A percentile compares a stretch with the other conserved stretches of the same genome.
Conservation (phyloP, 2,113 vertebrate genomes). For the Romanogobio albipinnatus region DNA sequence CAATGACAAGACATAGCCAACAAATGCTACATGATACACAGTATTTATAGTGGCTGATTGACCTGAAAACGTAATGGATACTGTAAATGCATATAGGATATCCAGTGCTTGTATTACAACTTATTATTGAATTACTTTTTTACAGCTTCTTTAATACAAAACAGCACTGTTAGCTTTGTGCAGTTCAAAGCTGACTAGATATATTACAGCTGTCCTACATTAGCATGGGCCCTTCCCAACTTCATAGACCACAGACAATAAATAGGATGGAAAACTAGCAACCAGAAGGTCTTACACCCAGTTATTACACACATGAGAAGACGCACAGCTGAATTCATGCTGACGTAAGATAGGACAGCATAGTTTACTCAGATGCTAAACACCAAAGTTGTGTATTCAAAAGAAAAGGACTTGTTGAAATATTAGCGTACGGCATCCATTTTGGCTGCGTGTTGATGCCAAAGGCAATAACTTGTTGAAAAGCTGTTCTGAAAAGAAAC, state of each 20-base stretch:
- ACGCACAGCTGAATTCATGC: constrained; percentile 7
- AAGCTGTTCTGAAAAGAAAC: background rate
- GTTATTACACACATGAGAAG: constrained; percentile 39
- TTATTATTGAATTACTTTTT: background rate
- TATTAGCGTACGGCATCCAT: constrained; percentile 7
- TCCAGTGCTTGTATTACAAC: constrained; percentile 31
- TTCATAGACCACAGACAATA: constrained; percentile 37
- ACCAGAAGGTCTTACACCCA: constrained; percentile 17
- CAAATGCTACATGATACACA: background rate
- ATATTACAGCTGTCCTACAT: constrained; percentile 38
- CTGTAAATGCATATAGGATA: background rate
- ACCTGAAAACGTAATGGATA: constrained; percentile 27
- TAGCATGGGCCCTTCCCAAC: constrained; percentile 34
- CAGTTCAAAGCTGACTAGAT: constrained; percentile 36
- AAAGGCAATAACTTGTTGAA: constrained; percentile 10
- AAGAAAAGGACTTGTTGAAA: constrained; percentile 6
- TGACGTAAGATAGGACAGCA: background rate
- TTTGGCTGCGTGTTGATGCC: background rate
- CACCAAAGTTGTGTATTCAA: constrained; percentile 8
- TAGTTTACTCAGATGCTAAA: background rate
- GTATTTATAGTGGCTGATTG: constrained; percentile 6
- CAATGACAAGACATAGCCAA: background rate
- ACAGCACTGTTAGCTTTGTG: constrained; percentile 7
- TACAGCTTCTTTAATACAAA: constrained; percentile 17
- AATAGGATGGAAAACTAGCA: constrained; percentile 41